Evolutionary conservation across 1,140 invertebrate species (phyloP), one percentile per base, ranked within the genome.

Genomic region (Drosophila orosa): DNA sequence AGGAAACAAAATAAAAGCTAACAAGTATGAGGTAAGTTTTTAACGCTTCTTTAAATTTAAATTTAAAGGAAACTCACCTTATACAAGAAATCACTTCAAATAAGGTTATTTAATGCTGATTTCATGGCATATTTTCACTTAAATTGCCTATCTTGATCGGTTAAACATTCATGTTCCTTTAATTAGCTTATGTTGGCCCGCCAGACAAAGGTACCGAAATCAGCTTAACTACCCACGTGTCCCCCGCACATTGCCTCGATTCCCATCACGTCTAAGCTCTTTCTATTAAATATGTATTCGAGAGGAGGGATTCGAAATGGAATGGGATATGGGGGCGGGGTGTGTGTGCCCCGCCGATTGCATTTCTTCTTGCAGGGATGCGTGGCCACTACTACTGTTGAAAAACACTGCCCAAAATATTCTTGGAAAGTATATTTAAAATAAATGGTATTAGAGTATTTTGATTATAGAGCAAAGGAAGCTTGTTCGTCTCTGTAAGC

Each of bases 211-310:
- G 27, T 33, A 39, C 15, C 62, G 15, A 77, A 76, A 77, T 77
- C 62, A 76, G 74, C 73, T 77, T 68, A 76, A 68, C 56, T 76
- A 56, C 73, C 40, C 27, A 47, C 37, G 13, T 22, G 39, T 33
- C 39, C 45, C 33, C 47, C 24, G 25, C 56, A 22, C 61, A 6
- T 10, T 1, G 15, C n/a, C 13, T n/a, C 33, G 19, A 40, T 19
- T 48, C 29, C 25, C 24, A 17, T n/a, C 72, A 59, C 54, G 61
- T 55, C 73, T 67, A 66, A 76, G 73, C 73, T 76, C 61, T 59
- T 75, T 67, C 61, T 55, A 76, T 76, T 76, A 76, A 77, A 77
- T 68, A 68, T 77, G 74, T 77, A 77, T 68, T 58, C 66, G 22
- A 50, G 42, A 9, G 42, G 33, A 17, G 35, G 31, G 27, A 37